Conservation (phyloP, 2,888 invertebrate species). For the Megalurothrips usitatus region DNA sequence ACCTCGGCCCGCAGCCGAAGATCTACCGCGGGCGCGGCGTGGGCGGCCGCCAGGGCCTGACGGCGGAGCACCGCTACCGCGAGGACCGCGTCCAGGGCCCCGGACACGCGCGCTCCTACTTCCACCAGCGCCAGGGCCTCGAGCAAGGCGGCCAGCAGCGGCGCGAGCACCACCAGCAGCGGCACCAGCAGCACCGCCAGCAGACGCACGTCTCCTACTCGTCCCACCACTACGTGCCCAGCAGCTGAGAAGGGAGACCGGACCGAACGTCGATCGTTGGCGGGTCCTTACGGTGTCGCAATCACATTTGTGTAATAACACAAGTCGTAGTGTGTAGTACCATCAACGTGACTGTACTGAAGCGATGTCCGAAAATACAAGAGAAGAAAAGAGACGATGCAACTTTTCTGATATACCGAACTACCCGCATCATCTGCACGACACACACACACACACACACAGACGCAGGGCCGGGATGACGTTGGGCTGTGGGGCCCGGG, state of each 20-base stretch:
- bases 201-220: background rate
- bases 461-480: no score
- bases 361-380: no score
- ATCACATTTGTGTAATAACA: background rate
- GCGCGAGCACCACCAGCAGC: background rate
- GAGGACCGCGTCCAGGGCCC: conserved; percentile 4
- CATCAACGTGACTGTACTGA: no score
- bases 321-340: no score
- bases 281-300: background rate
- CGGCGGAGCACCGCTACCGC: background rate
- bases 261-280: background rate
- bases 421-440: no score
- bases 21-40: background rate
- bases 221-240: background rate
- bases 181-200: background rate
- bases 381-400: no score
- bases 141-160: background rate
- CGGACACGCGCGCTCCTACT: background rate
- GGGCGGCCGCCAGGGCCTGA: background rate
- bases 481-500: background rate
- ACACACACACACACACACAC: no score
- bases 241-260: background rate
- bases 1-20: conserved; percentile 6
- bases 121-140: background rate
- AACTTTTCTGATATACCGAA: no score